phyloP scores from a whole-genome alignment of 2,113 vertebrate genomes.

The Tragelaphus scriptus region DNA sequence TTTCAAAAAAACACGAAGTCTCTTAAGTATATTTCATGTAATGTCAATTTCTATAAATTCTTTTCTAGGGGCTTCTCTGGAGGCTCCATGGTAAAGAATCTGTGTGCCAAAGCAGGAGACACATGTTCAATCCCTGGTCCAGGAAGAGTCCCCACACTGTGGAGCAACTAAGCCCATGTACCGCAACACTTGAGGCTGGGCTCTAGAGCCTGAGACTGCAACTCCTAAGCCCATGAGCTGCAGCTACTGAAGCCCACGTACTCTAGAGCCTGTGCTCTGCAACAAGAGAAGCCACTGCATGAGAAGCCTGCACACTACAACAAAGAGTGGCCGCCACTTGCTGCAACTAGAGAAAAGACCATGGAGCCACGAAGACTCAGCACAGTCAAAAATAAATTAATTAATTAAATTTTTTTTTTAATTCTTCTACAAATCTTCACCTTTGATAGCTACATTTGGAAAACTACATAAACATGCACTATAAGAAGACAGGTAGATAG shows the following conservation, averaged over 20 bases:
- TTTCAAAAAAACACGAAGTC: neutral
- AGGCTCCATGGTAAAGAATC: neutral
- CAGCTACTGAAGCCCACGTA: neutral
- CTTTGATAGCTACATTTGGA: neutral
- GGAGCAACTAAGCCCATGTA: neutral
- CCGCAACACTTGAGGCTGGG: neutral
- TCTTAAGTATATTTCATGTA: neutral
- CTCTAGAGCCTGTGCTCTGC: neutral
- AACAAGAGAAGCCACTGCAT: neutral
- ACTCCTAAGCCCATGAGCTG: neutral
- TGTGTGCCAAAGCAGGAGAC: neutral
- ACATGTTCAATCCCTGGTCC: neutral
- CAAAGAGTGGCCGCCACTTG: neutral
- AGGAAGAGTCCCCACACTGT: neutral
- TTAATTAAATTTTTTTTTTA: accelerated
- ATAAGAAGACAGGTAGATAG: neutral
- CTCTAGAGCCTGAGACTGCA: neutral
- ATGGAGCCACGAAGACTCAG: neutral
- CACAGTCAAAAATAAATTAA: neutral
- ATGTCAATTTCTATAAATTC: neutral
- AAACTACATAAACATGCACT: neutral
- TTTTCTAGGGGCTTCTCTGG: neutral
- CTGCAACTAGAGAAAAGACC: neutral
- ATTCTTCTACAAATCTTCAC: neutral
- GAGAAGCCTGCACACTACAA: neutral